Evolutionary conservation across 1,140 invertebrate species (phyloP).

Genomic region (Drosophila elegans): DNA sequence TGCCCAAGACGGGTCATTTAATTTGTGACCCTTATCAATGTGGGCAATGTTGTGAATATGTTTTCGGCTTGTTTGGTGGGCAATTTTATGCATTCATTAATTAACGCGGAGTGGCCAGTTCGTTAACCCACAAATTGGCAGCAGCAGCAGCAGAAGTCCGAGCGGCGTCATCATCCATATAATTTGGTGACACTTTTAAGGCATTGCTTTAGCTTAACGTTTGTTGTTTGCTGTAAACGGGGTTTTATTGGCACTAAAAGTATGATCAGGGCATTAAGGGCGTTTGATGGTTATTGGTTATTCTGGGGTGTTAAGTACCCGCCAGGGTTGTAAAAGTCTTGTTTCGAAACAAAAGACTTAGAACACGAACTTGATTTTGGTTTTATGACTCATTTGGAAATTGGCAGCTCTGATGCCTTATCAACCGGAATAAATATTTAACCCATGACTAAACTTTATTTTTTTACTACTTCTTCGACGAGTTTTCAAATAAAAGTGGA

Average conservation of each 20-base stretch:
- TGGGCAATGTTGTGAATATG: constrained; percentile 68
- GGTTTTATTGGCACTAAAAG: constrained; percentile 58
- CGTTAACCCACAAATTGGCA: constrained; percentile 64
- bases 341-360: constrained; percentile 70
- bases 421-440: constrained; percentile 28
- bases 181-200: constrained; percentile 49
- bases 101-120: constrained; percentile 52
- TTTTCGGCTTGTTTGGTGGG: constrained; percentile 54
- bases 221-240: constrained; percentile 63
- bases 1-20: constrained; percentile 35
- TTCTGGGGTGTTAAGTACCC: constrained; percentile 62
- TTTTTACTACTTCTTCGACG: no score
- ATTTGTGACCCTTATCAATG: constrained; percentile 76
- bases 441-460: no score
- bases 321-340: constrained; percentile 36
- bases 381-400: constrained; percentile 46
- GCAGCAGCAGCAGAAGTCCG: constrained; percentile 6
- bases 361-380: constrained; percentile 55
- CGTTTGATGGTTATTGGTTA: constrained; percentile 46
- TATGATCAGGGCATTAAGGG: constrained; percentile 46
- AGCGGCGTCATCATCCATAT: constrained; percentile 33
- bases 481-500: no score
- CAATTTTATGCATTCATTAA: constrained; percentile 77
- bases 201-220: constrained; percentile 21
- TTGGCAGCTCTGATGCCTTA: constrained; percentile 12